Evolutionary conservation across 2,797 vertebrate species (phyloP).

Genomic region (Gadopsis marmoratus): DNA sequence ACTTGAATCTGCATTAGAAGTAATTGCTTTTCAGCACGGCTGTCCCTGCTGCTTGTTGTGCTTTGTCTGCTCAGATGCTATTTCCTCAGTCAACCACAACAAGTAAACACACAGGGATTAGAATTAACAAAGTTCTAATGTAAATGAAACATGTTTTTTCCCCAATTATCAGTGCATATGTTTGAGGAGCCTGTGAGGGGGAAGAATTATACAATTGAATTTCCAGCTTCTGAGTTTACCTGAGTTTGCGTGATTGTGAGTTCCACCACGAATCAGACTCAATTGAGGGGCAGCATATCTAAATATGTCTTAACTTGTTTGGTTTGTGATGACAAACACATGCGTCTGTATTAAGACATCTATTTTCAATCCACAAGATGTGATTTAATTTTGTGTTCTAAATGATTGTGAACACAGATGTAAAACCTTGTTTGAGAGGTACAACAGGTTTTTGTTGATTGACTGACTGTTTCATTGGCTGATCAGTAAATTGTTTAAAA

Average conservation of each 20-base stretch:
- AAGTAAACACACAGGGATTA: constrained; percentile 3
- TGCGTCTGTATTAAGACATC: constrained; percentile 42
- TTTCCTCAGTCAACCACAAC: constrained; percentile 26
- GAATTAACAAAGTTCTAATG: constrained; percentile 9
- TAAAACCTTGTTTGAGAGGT: constrained; percentile 23
- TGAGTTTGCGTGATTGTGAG: constrained; percentile 14
- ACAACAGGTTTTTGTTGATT: constrained; percentile 36
- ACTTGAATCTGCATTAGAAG: constrained; percentile 45
- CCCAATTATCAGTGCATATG: neutral
- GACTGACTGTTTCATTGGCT: constrained; percentile 29
- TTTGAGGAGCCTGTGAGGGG: constrained; percentile 2
- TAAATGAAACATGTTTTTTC: neutral
- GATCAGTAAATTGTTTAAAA: constrained; percentile 38
- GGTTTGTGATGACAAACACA: constrained; percentile 40
- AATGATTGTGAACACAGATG: constrained; percentile 27
- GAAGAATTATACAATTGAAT: constrained; percentile 1
- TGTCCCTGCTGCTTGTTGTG: constrained; percentile 48
- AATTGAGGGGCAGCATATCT: neutral
- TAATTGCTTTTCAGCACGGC: constrained; percentile 24
- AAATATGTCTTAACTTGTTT: constrained; percentile 50
- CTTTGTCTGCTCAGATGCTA: constrained; percentile 35
- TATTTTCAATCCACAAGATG: constrained; percentile 44
- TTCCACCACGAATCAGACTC: constrained; percentile 4
- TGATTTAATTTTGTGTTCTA: constrained; percentile 41
- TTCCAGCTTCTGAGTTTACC: neutral